Evolutionary conservation across 2,888 invertebrate genomes (phyloP), one percentile per base, ranked within the genome.

Genomic region (Zelleria hepariella): DNA sequence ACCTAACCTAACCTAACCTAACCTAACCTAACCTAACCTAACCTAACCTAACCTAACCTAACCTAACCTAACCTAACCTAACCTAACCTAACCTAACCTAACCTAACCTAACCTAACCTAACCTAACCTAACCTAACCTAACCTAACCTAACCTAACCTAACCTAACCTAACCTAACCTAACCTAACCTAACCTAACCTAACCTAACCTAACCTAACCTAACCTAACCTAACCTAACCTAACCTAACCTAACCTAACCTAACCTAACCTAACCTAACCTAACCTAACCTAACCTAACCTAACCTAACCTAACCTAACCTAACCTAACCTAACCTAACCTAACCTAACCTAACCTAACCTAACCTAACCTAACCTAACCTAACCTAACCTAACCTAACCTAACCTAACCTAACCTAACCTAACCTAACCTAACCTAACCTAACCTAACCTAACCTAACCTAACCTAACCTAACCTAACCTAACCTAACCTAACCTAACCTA

Each of bases 221-320:
- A 55, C 57, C 57, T 57, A 57, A 57, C 57, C 57, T 57, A 57
- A 57, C 57, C 57, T 42, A 57, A 57, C 57, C 57, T 57, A 57
- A 57, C 57, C 57, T 57, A 57, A 57, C 56, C 56, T 42, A 48
- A 57, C 47, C 57, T 57, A 57, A 57, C 58, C 58, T 58, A 58
- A 58, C 58, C 58, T 58, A 58, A 58, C 58, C 58, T 58, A 58
- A 58, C 58, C 58, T 57, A 58, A 58, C 58, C 58, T 58, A 58
- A 58, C 58, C 58, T 58, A 58, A 58, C 58, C 47, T 42, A 42
- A 57, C 42, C 57, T 42, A 42, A 57, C 42, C 57, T 42, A 42
- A 57, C 42, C 57, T 42, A 42, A 57, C 42, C 57, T 42, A 42
- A 57, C 42, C 57, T 42, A 42, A 57, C 42, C 57, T 57, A 57